Evolutionary conservation across 1,140 invertebrate genomes (phyloP).

Genomic region (Pectinophora gossypiella): DNA sequence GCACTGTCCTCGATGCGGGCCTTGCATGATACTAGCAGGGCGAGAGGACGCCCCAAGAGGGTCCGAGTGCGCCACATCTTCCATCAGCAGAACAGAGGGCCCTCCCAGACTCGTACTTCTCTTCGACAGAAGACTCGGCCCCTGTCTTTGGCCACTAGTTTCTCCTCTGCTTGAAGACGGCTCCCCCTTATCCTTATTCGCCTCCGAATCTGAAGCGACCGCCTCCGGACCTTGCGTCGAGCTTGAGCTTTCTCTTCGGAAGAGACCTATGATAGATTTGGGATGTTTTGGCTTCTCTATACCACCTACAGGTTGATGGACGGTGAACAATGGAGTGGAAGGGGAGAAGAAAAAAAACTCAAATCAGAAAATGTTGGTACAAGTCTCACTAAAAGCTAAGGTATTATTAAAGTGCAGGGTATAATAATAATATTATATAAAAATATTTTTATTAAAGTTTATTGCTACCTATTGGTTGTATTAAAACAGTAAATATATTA

Average conservation of each 20-base stretch:
- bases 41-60: conserved; percentile 74
- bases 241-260: conserved; percentile 80
- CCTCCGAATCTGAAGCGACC: conserved; percentile 64
- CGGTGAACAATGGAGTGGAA: conserved; percentile 28
- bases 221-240: conserved; percentile 70
- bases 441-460: no score
- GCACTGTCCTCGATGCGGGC: conserved; percentile 77
- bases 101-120: conserved; percentile 69
- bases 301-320: conserved; percentile 73
- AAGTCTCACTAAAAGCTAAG: conserved; percentile 6
- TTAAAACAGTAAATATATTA: no score
- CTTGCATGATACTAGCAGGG: conserved; percentile 68
- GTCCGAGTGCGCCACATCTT: conserved; percentile 74
- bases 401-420: background rate
- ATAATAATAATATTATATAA: no score
- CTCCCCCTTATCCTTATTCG: conserved; percentile 39
- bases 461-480: no score
- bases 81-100: conserved; percentile 74
- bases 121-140: conserved; percentile 52
- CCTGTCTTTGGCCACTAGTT: conserved; percentile 30
- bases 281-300: conserved; percentile 83
- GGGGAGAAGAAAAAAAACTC: conserved; percentile 46
- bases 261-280: conserved; percentile 84
- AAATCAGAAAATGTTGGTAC: conserved; percentile 29
- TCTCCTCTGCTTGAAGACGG: conserved; percentile 41